Base-by-base conservation (phyloP, 1,140 invertebrate genomes). In the Ceratosolen solmsi region DNA sequence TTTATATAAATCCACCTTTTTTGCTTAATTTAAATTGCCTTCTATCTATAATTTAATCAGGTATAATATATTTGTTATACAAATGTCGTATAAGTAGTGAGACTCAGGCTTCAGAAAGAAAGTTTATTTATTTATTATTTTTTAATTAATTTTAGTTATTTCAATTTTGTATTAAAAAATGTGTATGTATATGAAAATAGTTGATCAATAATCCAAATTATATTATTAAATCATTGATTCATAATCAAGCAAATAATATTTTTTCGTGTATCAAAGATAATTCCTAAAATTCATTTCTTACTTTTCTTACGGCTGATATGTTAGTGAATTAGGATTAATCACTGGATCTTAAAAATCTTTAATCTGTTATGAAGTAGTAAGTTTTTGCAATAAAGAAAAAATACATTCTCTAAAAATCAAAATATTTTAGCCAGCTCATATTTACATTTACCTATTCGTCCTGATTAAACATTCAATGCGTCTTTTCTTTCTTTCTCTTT, bases 1-100 rank as follows among this genome's bases (percentile, higher is more conserved):
- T 33, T 30, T 17, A 63, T 63, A 25, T 13, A 33, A 63, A 63
- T 33, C 33, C 25, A 63, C 20, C 30, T 25, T 63, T 63, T 60
- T 15, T 63, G 30, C 13, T 36, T 63, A 63, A 33, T 27, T 3
- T 54, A 54, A 54, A 63, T 63, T 17, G 15, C 4, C 17, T 17
- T 63, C 2, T 60, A n/a, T 60, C 5, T 30, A n/a, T 30, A 30
- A 17, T 60, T 60, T 60, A 60, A 30, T 22, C 13, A 13, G 58
- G 13, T 13, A 60, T 22, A 63, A 33, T 33, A 2, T 13, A 4
- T 30, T 8, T 22, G 58, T 8, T 60, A 60, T 60, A 25, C 30
- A n/a, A 60, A 60, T 60, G 58, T 13, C 2, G n/a, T n/a, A 4
- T 27, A 70, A 71, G 70, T 71, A 71, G 70, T 71, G 27, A 71